Base-by-base conservation (phyloP, 2,113 vertebrate species). In the Cryptoleucopteryx plumbea region DNA sequence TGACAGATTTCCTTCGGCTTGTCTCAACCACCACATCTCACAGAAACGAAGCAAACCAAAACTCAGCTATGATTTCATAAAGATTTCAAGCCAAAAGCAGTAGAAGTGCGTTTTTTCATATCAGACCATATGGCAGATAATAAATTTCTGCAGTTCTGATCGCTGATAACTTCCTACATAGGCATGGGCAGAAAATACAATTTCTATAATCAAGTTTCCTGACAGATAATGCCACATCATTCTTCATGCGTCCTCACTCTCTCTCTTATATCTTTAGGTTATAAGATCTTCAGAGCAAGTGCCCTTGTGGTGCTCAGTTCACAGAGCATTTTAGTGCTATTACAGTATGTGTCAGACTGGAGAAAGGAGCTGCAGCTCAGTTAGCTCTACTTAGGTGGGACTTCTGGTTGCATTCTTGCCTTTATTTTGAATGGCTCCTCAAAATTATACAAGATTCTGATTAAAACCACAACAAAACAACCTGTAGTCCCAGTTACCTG, bases 61-160 rank as follows among this genome's bases (percentile, higher is more conserved):
- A 67, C 21, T 90, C 56, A 32, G 27, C 38, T 91, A 31, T 72
- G 38, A 75, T 86, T 92, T 88, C 0, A 0, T 86, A 70, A 62
- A 73, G 45, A 71, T 83, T 78, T 83, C 67, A 90, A 90, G 75
- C 36, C 73, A 63, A 78, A 61, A 86, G 59, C 61, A 52, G 52
- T 22, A 82, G 72, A 89, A 96, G 11, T 0, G 0, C 53, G 23
- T 32, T 31, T 90, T 89, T 96, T 86, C 40, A 4, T 82, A 29
- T 72, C 53, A 77, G 86, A 85, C 94, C 91, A 75, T 92, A 80
- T 75, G 86, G 88, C 48, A 80, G 43, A 48, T 94, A 84, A 79
- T 74, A 92, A 89, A 80, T 91, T 87, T 36, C 86, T 53, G 53
- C 67, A 62, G 23, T 82, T 91, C 56, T 85, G 45, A 79, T 87